phyloP scores from a whole-genome alignment of 2,113 vertebrate species.

The Myiozetetes cayanensis region DNA sequence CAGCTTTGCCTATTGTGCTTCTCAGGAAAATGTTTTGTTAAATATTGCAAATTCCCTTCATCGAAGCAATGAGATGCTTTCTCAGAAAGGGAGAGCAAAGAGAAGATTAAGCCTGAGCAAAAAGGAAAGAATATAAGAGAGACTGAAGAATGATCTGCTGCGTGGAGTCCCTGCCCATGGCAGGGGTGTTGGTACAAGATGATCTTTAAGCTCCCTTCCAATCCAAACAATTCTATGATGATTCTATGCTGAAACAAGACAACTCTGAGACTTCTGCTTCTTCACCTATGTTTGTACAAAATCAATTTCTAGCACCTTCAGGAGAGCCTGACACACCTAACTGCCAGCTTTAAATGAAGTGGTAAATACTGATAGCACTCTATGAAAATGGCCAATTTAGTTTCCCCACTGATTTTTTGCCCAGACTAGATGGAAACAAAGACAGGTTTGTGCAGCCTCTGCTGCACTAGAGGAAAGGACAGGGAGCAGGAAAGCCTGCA shows the following conservation, averaged over 20 bases:
- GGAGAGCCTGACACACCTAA: background rate
- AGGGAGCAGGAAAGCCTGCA: background rate
- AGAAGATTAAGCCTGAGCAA: background rate
- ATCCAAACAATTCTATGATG: background rate
- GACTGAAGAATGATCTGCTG: background rate
- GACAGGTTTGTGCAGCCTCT: background rate
- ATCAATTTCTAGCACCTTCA: background rate
- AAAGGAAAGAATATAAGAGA: background rate
- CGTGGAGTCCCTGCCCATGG: background rate
- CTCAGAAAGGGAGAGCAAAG: background rate
- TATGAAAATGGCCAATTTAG: background rate
- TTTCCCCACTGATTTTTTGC: background rate
- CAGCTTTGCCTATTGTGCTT: background rate
- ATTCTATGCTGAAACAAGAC: background rate
- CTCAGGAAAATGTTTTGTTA: background rate
- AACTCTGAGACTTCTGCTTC: background rate
- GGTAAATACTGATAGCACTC: background rate
- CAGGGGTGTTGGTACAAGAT: background rate
- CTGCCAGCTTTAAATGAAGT: background rate
- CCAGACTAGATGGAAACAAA: background rate
- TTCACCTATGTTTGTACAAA: background rate
- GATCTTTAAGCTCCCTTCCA: background rate
- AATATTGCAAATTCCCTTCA: too few relatives aligned
- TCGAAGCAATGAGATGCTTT: background rate
- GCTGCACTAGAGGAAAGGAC: background rate